A percentile compares a stretch with the other conserved stretches of the same genome.
These are phyloP conservation scores for Periophthalmus modestus DNA, from an alignment of 2,113 vertebrate genomes.

Conservation along the genomic window DNA sequence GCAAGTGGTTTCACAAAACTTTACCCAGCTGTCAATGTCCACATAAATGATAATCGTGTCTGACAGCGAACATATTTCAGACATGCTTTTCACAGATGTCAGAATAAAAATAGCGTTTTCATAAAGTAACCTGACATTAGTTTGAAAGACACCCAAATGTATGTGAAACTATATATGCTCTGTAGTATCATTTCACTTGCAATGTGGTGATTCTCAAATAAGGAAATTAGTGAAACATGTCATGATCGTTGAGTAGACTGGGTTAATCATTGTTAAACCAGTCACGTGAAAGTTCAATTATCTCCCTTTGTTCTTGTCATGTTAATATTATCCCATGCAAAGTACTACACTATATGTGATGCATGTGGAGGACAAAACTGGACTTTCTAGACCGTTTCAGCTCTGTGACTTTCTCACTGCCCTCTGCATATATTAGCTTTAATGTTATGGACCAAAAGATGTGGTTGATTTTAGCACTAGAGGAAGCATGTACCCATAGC, in stretches of 20 bases:
- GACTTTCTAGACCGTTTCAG: constrained; percentile 41
- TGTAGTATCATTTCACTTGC: background rate
- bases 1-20: constrained; percentile 44
- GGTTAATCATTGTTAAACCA: no score
- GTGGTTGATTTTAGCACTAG: constrained; percentile 60
- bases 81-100: background rate
- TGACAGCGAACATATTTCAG: background rate
- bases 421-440: constrained; percentile 55
- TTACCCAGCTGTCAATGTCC: constrained; percentile 38
- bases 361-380: background rate
- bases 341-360: background rate
- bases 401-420: constrained; percentile 29
- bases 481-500: constrained; percentile 49
- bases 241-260: no score
- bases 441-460: constrained; percentile 56
- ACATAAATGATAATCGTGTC: constrained; percentile 37
- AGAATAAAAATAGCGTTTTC: constrained; percentile 11
- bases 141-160: background rate
- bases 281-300: background rate
- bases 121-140: constrained; percentile 10
- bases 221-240: background rate
- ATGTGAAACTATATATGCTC: background rate
- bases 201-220: background rate
- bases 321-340: background rate
- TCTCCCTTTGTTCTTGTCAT: background rate